phyloP scores from a whole-genome alignment of 2,797 vertebrate species.

The Orestias chungarensis region DNA sequence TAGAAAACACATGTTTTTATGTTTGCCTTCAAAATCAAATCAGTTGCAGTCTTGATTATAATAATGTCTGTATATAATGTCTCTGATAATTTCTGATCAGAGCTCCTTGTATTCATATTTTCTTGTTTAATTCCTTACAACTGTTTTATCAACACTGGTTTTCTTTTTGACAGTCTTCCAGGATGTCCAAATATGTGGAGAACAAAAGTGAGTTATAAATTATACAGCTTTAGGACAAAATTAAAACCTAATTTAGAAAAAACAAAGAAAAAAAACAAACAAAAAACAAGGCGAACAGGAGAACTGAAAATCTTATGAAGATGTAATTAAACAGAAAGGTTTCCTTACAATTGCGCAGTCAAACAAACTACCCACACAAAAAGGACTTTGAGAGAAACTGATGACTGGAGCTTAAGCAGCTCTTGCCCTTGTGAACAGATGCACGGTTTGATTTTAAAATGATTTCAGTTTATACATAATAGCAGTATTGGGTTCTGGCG shows the following conservation, averaged over 20 bases:
- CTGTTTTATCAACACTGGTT: too few species aligned
- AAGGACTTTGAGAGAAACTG: not conserved
- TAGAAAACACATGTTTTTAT: too few species aligned
- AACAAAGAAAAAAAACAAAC: too few species aligned
- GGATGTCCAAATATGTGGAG: not conserved
- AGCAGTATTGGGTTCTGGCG: slow-evolving; percentile 21
- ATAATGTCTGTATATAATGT: too few species aligned
- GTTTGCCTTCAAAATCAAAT: too few species aligned
- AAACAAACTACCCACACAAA: not conserved
- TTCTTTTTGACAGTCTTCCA: not conserved
- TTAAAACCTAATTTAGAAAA: not conserved
- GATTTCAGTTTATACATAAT: slow-evolving; percentile 30
- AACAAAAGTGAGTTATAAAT: not conserved
- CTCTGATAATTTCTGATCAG: too few species aligned
- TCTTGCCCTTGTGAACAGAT: not conserved
- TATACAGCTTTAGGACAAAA: not conserved
- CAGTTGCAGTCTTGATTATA: too few species aligned
- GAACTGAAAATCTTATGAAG: not conserved
- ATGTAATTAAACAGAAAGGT: not conserved
- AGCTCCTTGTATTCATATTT: too few species aligned
- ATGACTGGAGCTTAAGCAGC: not conserved
- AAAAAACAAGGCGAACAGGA: not conserved
- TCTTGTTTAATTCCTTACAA: too few species aligned
- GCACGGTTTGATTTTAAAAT: not conserved
- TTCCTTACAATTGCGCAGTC: not conserved